phyloP scores from a whole-genome alignment of 2,797 vertebrate species.

The Anas bahamensis region DNA sequence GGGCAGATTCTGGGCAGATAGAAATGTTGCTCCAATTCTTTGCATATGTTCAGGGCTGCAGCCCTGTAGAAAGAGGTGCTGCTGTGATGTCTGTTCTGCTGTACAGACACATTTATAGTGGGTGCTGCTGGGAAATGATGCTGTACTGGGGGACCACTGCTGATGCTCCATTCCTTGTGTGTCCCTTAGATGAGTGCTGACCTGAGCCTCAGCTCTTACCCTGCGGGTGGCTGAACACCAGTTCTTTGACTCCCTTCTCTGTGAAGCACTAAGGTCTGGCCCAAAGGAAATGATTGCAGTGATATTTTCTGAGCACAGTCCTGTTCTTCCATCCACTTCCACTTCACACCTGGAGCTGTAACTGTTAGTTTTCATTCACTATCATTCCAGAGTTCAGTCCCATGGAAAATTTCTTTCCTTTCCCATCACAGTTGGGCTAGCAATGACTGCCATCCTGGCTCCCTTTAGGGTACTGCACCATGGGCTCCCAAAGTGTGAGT shows the following conservation, averaged over 20 bases:
- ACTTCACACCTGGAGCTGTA: neutral
- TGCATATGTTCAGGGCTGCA: neutral
- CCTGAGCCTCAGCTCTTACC: neutral
- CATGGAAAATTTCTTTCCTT: neutral
- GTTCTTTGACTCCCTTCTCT: neutral
- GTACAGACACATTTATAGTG: neutral
- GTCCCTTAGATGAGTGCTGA: neutral
- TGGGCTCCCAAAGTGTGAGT: neutral
- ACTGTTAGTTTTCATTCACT: neutral
- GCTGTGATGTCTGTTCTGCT: neutral
- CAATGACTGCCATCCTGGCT: neutral
- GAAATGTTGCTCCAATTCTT: neutral
- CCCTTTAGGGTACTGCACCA: rapidly evolving
- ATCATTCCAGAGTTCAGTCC: neutral
- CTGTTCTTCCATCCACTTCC: neutral
- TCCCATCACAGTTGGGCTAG: neutral
- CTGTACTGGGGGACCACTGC: neutral
- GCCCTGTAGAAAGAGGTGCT: neutral
- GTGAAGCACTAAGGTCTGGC: rapidly evolving
- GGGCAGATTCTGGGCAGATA: neutral
- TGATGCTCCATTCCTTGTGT: neutral
- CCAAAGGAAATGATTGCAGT: neutral
- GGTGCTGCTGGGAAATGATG: neutral
- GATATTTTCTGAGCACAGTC: neutral
- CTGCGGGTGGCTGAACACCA: neutral